Evolutionary conservation across 2,888 invertebrate species (phyloP).

Genomic region (Cyclophora punctaria): DNA sequence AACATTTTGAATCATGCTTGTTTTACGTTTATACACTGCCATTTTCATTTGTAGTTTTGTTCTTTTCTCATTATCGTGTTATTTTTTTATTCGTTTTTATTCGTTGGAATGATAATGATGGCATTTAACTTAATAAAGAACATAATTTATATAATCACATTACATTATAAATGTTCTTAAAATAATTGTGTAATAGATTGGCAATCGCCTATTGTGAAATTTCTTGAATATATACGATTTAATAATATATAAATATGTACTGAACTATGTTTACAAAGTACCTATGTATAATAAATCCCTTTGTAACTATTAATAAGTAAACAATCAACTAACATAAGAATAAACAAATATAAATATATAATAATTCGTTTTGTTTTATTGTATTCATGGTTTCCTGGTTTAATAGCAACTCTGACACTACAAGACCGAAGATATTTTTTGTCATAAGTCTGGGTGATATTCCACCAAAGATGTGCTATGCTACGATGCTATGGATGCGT

Average conservation of each 20-base stretch:
- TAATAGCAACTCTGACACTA: no score
- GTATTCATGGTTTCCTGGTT: no score
- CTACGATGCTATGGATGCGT: no score
- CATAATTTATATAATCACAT: conserved; percentile 6
- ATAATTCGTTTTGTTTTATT: no score
- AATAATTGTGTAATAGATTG: conserved; percentile 29
- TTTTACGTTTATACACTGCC: conserved; percentile 27
- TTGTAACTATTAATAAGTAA: conserved; percentile 5
- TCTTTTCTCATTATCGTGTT: conserved; percentile 14
- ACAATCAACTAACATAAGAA: neutral
- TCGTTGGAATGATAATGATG: conserved; percentile 20
- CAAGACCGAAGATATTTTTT: no score
- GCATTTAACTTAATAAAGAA: conserved; percentile 28
- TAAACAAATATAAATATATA: no score
- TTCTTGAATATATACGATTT: conserved; percentile 18
- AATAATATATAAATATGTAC: conserved; percentile 18
- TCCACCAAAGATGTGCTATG: no score
- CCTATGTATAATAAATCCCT: conserved; percentile 16
- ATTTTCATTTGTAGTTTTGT: conserved; percentile 15
- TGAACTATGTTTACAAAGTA: conserved; percentile 21
- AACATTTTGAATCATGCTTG: conserved; percentile 1
- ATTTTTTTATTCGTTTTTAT: conserved; percentile 19
- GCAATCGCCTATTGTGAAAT: neutral
- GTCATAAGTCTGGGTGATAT: no score
- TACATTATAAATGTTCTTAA: conserved; percentile 24